These are phyloP conservation scores for Chrysotoxum bicinctum DNA, from an alignment of 2,888 invertebrate genomes.

Conservation along the genomic window DNA sequence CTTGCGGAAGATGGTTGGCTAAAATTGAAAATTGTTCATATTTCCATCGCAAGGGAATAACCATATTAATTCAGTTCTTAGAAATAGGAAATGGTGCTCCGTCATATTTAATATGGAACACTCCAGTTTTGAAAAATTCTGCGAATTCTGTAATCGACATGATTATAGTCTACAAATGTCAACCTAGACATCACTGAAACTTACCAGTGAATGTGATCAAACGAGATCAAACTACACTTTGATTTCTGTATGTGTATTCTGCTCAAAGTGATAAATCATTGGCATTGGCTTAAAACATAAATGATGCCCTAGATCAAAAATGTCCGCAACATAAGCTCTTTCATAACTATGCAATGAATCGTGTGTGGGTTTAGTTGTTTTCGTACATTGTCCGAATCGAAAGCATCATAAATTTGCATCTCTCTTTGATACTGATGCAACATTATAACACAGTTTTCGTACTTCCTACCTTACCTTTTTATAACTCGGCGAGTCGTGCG, in stretches of 20 bases:
- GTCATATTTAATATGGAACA: no score
- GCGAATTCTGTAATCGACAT: no score
- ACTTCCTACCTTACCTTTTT: conserved; percentile 5
- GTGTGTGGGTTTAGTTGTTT: neutral
- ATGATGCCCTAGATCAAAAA: neutral
- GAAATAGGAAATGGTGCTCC: no score
- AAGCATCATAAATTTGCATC: conserved; percentile 42
- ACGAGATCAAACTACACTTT: no score
- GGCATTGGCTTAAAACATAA: neutral
- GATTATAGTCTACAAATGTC: no score
- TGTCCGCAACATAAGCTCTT: neutral
- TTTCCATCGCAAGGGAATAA: no score
- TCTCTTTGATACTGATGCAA: neutral
- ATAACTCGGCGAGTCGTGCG: neutral
- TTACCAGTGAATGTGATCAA: no score
- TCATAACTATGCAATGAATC: neutral
- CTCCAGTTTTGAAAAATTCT: no score
- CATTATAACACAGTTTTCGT: conserved; percentile 24
- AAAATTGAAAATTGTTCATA: no score
- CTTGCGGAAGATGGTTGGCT: no score
- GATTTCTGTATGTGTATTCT: neutral
- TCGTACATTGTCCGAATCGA: conserved; percentile 15
- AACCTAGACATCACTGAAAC: no score
- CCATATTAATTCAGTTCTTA: no score
- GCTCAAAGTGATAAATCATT: neutral